Evolutionary conservation across 2,888 invertebrate species (phyloP), one percentile per base, ranked within the genome.

Genomic region (Yponomeuta plumbellus): DNA sequence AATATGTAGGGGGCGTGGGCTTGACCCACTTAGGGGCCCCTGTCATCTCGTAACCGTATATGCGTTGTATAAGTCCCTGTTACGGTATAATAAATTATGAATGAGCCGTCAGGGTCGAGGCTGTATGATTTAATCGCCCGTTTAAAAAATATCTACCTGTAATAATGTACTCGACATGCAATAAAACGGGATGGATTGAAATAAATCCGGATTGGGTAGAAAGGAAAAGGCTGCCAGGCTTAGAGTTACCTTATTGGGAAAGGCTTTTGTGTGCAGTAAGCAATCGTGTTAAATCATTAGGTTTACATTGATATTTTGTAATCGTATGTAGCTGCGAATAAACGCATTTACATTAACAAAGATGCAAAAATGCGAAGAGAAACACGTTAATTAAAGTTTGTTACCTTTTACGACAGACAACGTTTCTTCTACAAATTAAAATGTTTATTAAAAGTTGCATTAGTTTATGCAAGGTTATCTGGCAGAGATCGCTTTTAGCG

Each of bases 11-110:
- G 68, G 70, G 69, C 69, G 70, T 71, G 68, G 72, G 73, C 73
- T 75, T 80, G 80, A 76, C 81, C 80, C 75, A 81, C 77, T 80
- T 81, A 73, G 68, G 56, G 17, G 44, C 44, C 17, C 13, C 44
- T 52, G 44, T 52, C 44, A 52, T 52, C 44, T 52, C 44, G 44
- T 52, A 52, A 52, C 44, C 44, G 44, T 52, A 52, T 17, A 17
- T 13, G 71, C 73, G 75, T 74, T 13, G 71, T 73, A 75, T 74
- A 76, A 77, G 59, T 59, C 59, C 22, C 59, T 62, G 62, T 40
- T 62, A 17, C 44, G 44, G 44, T 34, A 17, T 17, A 52, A 52
- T 52, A 52, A 52, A 52, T 52, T 52, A 52, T 52, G 44, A 17
- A 52, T 52, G 17, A 52, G 44, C 44, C 17, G 44, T 52, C 17